Conservation (phyloP, 2,888 invertebrate genomes). For the Tipula lateralis region DNA sequence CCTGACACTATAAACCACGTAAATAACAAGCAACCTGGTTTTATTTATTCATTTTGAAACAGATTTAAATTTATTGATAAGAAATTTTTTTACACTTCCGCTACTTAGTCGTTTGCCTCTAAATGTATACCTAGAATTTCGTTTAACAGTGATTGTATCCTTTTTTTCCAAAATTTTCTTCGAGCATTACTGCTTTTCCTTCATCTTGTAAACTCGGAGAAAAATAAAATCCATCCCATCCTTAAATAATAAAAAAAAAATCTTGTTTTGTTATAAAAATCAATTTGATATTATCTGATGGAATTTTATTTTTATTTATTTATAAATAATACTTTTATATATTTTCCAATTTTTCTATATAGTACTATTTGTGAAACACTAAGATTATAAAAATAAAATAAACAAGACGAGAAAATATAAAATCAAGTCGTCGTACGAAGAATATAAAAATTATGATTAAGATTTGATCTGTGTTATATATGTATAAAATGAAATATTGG, state of each 20-base stretch:
- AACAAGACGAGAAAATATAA: background rate
- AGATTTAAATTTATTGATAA: too few relatives aligned
- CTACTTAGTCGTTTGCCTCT: background rate
- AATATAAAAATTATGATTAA: constrained; percentile 24
- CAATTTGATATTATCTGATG: background rate
- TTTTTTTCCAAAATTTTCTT: background rate
- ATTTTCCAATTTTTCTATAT: background rate
- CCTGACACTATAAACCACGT: too few relatives aligned
- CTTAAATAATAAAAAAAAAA: background rate
- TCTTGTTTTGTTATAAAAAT: background rate
- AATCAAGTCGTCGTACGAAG: background rate
- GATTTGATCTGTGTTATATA: background rate
- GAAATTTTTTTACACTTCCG: too few relatives aligned
- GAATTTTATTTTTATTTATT: background rate
- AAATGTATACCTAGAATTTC: background rate
- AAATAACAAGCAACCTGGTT: too few relatives aligned
- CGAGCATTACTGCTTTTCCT: background rate
- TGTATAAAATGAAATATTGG: constrained; percentile 24
- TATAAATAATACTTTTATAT: background rate
- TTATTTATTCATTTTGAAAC: too few relatives aligned
- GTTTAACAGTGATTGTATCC: background rate
- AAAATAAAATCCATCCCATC: background rate
- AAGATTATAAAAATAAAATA: background rate
- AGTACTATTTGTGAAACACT: background rate
- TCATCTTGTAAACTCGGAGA: background rate